Conservation (phyloP, 2,797 vertebrate species). For the Hypotaenidia okinawae region DNA sequence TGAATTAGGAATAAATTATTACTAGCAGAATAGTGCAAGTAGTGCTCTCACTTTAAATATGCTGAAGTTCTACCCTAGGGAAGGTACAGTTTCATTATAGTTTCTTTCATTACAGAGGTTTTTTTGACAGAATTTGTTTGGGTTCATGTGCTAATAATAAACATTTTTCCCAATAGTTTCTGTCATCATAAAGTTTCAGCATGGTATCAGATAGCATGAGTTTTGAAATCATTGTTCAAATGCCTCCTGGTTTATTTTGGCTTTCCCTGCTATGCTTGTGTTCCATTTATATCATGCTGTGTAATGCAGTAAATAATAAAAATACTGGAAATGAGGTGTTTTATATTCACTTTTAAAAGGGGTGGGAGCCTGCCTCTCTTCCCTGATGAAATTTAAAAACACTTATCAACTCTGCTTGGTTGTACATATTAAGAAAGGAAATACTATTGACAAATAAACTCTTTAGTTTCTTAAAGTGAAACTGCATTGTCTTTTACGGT, state of each 20-base stretch:
- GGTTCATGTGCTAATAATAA: background rate
- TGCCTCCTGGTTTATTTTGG: background rate
- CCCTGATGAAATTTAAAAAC: background rate
- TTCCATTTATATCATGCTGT: background rate
- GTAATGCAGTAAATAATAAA: background rate
- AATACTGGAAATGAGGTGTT: background rate
- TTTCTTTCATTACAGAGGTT: background rate
- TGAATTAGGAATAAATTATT: background rate
- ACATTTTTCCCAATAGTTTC: background rate
- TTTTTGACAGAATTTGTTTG: background rate
- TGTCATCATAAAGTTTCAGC: background rate
- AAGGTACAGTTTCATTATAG: too few relatives aligned
- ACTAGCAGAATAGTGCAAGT: background rate
- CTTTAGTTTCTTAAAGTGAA: background rate
- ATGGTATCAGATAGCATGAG: background rate
- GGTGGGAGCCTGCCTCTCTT: background rate
- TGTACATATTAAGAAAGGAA: background rate
- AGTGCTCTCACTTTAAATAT: rapidly evolving
- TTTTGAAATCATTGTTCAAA: background rate
- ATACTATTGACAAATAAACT: background rate
- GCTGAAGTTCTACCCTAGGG: background rate
- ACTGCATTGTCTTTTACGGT: background rate
- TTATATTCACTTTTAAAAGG: background rate
- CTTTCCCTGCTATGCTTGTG: background rate
- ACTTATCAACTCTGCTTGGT: background rate